A percentile compares a stretch with the other conserved stretches of the same genome.
Conservation (phyloP, 2,888 invertebrate genomes). For the Cheilosia vulpina region DNA sequence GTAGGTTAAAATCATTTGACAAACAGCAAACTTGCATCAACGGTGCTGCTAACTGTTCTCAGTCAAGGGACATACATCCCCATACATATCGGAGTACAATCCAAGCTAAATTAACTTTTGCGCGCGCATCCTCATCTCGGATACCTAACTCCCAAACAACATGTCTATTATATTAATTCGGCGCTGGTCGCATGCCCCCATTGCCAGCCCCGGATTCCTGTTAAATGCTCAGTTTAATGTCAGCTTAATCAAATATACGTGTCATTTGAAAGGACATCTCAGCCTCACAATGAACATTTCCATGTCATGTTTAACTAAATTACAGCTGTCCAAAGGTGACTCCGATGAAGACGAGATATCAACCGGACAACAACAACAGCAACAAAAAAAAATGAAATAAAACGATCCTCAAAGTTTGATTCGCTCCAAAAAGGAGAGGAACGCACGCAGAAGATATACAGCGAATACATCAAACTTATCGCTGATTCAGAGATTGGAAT, state of each 20-base stretch:
- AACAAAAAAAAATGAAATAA: slow-evolving; percentile 14
- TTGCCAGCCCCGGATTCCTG: not conserved
- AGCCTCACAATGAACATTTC: slow-evolving; percentile 66
- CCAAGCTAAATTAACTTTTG: too few species aligned
- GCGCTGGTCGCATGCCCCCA: not conserved
- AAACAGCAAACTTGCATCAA: too few species aligned
- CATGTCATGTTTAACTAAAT: slow-evolving; percentile 75
- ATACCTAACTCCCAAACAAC: not conserved
- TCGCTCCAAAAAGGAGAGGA: slow-evolving; percentile 41
- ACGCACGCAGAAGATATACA: slow-evolving; percentile 44
- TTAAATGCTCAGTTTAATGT: slow-evolving; percentile 68
- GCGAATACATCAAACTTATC: slow-evolving; percentile 73
- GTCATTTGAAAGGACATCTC: slow-evolving; percentile 69
- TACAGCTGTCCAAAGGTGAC: slow-evolving; percentile 74
- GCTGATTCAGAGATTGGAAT: slow-evolving; percentile 75
- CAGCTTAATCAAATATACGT: slow-evolving; percentile 69
- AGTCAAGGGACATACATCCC: too few species aligned
- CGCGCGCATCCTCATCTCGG: too few species aligned
- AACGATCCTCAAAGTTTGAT: slow-evolving; percentile 52
- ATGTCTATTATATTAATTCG: slow-evolving; percentile 4
- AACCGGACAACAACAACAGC: slow-evolving; percentile 14
- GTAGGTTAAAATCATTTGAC: too few species aligned
- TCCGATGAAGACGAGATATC: slow-evolving; percentile 67
- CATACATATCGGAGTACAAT: too few species aligned
- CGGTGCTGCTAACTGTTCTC: too few species aligned